These are phyloP conservation scores for Neodontobutis hainanensis DNA, from an alignment of 2,113 vertebrate genomes.

Conservation along the genomic window DNA sequence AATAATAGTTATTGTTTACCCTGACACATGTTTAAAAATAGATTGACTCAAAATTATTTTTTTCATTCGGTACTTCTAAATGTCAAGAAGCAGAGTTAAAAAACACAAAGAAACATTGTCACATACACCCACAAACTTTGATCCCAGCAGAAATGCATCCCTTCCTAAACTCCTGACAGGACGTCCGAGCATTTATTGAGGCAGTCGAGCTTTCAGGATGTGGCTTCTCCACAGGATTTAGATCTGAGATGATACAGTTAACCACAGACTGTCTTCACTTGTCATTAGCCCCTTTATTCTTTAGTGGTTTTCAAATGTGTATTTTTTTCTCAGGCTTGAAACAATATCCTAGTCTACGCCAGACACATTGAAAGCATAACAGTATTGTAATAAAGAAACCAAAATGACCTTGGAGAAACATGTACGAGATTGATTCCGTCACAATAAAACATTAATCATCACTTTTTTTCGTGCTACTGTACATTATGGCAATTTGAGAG, in stretches of 20 bases:
- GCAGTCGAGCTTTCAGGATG: conserved; percentile 62
- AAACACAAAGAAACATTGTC: conserved; percentile 39
- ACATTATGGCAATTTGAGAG: conserved; percentile 32
- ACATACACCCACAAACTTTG: conserved; percentile 48
- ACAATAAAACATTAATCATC: conserved; percentile 8
- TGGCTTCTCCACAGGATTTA: conserved; percentile 64
- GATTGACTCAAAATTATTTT: no score
- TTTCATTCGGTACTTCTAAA: not conserved
- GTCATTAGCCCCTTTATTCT: conserved; percentile 44
- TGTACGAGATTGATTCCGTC: conserved; percentile 8
- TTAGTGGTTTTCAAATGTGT: conserved; percentile 50
- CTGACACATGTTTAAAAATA: no score
- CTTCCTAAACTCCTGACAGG: conserved; percentile 59
- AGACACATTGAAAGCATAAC: conserved; percentile 32
- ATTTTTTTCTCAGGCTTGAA: conserved; percentile 38
- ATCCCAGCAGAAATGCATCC: conserved; percentile 59
- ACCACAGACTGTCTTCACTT: conserved; percentile 66
- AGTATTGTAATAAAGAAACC: conserved; percentile 57
- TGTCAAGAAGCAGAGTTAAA: conserved; percentile 37
- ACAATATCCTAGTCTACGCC: conserved; percentile 24
- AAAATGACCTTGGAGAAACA: conserved; percentile 32
- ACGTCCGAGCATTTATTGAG: conserved; percentile 58
- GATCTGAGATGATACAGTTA: conserved; percentile 57
- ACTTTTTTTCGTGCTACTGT: conserved; percentile 22
- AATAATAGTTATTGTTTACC: no score